Evolutionary conservation across 2,113 vertebrate genomes (phyloP), one percentile per base, ranked within the genome.

Genomic region (Ceratotherium simum): DNA sequence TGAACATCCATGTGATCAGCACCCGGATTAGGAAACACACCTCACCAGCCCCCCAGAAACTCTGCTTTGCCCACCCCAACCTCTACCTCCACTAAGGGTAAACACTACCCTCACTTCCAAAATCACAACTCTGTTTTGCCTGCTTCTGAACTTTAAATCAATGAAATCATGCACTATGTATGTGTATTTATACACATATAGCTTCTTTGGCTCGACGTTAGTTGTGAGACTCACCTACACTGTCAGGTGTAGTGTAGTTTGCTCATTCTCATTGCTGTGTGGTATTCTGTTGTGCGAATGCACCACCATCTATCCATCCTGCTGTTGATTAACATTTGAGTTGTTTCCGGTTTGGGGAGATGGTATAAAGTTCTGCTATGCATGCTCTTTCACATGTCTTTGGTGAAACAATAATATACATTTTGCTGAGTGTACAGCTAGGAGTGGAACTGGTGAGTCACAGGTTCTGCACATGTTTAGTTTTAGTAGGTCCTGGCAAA

Each of bases 391-490:
- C 64, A 36, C 3, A 1, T n/a, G 46, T 29, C 27, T 75, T 54
- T 4, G 6, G 9, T 29, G 46, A 46, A 78, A n/a, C 27, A 1
- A 11, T 23, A 23, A 4, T 18, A 9, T 7, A 10, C 9, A 5
- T 65, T 9, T 82, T 9, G 65, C 65, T 13, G 54, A 42, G 69
- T 36, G 1, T 0, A 1, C 6, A 76, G 36, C 36, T 25, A 48
- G 69, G 7, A 31, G 4, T 39, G 1, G 39, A 36, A 64, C 39
- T 70, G 33, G 20, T 27, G 51, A 58, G 46, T 33, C 58, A 31
- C 12, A 3, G n/a, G 46, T 46, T 27, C 78, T 8, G 6, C 14
- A 12, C 9, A 10, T 54, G 51, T 39, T 76, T 58, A 7, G 1
- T 42, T 76, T 75, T 3, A 11, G 8, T 5, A 31, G 48, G 36